Percentiles rank a stretch among this genome's conserved stretches.
Evolutionary conservation across 1,140 invertebrate genomes (phyloP).

Genomic region (Pissodes strobi): DNA sequence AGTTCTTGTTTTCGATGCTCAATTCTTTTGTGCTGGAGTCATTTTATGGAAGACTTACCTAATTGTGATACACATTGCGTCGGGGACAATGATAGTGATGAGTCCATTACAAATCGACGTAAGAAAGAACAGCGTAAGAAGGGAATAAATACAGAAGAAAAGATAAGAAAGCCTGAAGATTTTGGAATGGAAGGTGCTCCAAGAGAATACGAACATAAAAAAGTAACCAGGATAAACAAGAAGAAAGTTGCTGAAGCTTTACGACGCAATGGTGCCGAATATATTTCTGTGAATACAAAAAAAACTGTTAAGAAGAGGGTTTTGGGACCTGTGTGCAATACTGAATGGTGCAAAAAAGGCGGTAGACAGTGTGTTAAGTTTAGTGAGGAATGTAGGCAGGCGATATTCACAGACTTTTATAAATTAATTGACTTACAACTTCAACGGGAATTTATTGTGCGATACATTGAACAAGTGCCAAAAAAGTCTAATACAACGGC

Average conservation of each 20-base stretch:
- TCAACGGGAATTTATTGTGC: not conserved
- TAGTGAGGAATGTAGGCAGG: not conserved
- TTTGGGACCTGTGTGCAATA: not conserved
- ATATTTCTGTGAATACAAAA: conserved; percentile 4
- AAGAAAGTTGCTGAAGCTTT: conserved; percentile 2
- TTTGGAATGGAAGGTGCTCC: not conserved
- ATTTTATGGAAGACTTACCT: no score
- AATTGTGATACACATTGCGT: no score
- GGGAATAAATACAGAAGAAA: no score
- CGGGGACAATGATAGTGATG: no score
- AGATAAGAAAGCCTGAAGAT: conserved; percentile 4
- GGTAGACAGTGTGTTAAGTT: conserved; percentile 2
- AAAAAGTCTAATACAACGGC: not conserved
- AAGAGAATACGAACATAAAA: conserved; percentile 1
- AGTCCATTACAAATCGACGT: no score
- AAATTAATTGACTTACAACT: no score
- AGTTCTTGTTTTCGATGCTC: no score
- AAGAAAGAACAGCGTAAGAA: no score
- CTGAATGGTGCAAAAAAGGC: conserved; percentile 9
- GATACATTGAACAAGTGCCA: not conserved
- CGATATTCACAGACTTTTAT: no score
- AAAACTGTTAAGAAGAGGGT: not conserved
- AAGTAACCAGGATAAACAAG: not conserved
- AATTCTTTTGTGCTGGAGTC: no score
- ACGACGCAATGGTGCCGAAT: conserved; percentile 5